Evolutionary conservation across 2,797 vertebrate genomes (phyloP), one percentile per base, ranked within the genome.

Genomic region (Enteromius thamalakanensis): DNA sequence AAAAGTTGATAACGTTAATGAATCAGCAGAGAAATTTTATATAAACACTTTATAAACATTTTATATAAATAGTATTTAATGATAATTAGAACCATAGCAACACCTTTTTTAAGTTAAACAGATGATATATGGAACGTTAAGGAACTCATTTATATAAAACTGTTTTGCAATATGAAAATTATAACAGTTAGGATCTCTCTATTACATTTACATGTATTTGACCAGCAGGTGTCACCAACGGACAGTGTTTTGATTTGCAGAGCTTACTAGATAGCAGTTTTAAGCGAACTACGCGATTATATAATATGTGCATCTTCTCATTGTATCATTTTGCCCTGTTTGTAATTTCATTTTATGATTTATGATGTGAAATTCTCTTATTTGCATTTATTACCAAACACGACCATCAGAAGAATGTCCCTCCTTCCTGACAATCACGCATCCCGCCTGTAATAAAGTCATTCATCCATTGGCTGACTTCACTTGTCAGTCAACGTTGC

Each of bases 381-480:
- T 12, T 9, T 55, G 34, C 32, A 23, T 8, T 15, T 5, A 37
- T 53, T n/a, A 23, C 72, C 49, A 40, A 75, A 32, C 49, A 47
- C 9, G 26, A 32, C 45, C 9, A 12, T 34, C 32, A 76, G 6
- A 42, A 70, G 1, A 70, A 29, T 42, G 10, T 19, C 3, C 40
- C 80, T 51, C 14, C 51, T 37, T 60, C 76, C 8, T 37, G 29
- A 55, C 49, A 0, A 55, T 7, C 6, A 4, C 11, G 37, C 21
- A 34, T 15, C 15, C 4, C 40, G 21, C 21, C 26, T 76, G 49
- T 64, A 12, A 45, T 32, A 9, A 70, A 11, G 34, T 32, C 19
- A 6, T 21, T 45, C 17, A 40, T 64, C 42, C 51, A 89, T 86
- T 69, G 85, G 86, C 42, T 74, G 40, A 17, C 21, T 37, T 37